A percentile compares a stretch with the other conserved stretches of the same genome.
phyloP scores from a whole-genome alignment of 2,113 vertebrate species.

The Atherinomorus stipes region DNA sequence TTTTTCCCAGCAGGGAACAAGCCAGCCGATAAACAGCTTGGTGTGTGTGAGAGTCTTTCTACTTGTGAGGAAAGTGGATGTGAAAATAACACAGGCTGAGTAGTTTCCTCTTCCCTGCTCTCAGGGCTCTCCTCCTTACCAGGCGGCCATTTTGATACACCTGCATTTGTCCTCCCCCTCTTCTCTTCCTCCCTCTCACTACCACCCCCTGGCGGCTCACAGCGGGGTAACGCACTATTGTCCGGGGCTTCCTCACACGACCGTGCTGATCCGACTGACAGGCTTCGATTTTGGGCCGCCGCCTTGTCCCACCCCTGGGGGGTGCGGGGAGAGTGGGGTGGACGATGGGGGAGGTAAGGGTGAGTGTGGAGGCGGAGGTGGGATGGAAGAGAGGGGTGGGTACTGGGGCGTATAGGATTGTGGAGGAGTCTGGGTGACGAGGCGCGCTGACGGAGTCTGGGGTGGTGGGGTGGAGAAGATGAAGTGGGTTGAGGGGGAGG shows the following conservation, averaged over 20 bases:
- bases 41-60: conserved; percentile 37
- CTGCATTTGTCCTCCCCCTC: conserved; percentile 61
- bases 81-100: conserved; percentile 85
- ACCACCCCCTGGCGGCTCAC: conserved; percentile 49
- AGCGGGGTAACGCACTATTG: conserved; percentile 43
- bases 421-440: conserved; percentile 66
- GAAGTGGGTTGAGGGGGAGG: conserved; percentile 79
- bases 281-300: conserved; percentile 90
- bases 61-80: conserved; percentile 80
- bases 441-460: conserved; percentile 74
- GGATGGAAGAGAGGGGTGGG: conserved; percentile 87
- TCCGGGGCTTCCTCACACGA: conserved; percentile 84
- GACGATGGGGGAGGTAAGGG: conserved; percentile 80
- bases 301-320: conserved; percentile 78
- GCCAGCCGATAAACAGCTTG: neutral
- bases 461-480: conserved; percentile 78
- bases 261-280: conserved; percentile 92
- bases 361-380: conserved; percentile 81
- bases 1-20: neutral
- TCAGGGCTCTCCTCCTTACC: conserved; percentile 52
- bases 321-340: conserved; percentile 80
- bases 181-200: conserved; percentile 41
- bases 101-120: conserved; percentile 75
- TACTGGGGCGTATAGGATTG: conserved; percentile 78
- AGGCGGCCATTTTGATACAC: conserved; percentile 56